These are phyloP conservation scores for Pipistrellus pipistrellus DNA, from an alignment of 2,797 vertebrate genomes.

Conservation along the genomic window DNA sequence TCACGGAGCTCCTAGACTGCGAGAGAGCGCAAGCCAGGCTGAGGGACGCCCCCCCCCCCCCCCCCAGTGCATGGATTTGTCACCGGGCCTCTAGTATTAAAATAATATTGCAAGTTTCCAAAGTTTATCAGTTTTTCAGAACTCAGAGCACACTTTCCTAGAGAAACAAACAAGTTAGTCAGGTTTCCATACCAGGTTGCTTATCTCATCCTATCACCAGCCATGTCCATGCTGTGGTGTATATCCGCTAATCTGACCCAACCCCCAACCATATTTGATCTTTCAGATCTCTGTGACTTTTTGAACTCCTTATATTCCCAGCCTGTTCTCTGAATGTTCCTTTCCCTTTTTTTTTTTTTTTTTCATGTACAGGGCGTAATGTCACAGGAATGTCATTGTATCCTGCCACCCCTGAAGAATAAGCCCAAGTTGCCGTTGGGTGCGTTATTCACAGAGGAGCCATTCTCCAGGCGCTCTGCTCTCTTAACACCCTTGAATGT, in stretches of 20 bases:
- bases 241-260: not conserved
- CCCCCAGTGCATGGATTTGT: too few relatives aligned
- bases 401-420: too few relatives aligned
- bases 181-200: not conserved
- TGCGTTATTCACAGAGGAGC: too few relatives aligned
- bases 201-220: not conserved
- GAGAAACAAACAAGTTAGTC: constrained; percentile 3
- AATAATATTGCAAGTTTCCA: not conserved
- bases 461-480: too few relatives aligned
- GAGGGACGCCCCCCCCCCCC: fast-evolving
- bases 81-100: not conserved
- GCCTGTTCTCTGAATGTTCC: not conserved
- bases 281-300: constrained; percentile 34
- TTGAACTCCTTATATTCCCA: not conserved
- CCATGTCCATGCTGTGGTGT: not conserved
- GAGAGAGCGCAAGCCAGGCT: too few relatives aligned
- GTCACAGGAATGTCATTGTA: too few relatives aligned
- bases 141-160: not conserved
- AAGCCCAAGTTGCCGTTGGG: too few relatives aligned
- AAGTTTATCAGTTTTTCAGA: constrained; percentile 20
- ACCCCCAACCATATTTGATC: not conserved
- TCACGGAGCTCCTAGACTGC: too few relatives aligned
- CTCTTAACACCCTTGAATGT: not conserved
- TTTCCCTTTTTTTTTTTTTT: not conserved
- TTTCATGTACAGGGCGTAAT: too few relatives aligned